Conservation (phyloP, 2,797 vertebrate species). For the Pangasius djambal region DNA sequence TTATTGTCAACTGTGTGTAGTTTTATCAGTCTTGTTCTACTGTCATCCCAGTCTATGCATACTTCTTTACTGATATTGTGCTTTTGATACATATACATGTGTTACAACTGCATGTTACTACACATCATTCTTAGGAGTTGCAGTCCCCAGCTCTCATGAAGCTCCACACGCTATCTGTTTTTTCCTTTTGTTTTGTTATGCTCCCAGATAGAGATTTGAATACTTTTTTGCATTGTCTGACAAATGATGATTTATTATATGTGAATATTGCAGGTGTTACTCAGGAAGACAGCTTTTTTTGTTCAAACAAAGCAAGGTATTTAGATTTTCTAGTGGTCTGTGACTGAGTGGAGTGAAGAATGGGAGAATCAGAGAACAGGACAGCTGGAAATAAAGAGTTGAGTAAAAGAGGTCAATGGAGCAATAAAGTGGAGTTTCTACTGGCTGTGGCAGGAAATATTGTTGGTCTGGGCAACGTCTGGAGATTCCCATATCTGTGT, state of each 20-base stretch:
- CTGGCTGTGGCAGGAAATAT: conserved; percentile 41
- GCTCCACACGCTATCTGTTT: too few species aligned
- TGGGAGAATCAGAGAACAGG: neutral
- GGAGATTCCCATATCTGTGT: conserved; percentile 23
- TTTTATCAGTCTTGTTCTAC: neutral
- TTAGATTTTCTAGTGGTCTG: neutral
- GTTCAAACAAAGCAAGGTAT: neutral
- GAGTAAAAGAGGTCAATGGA: conserved; percentile 36
- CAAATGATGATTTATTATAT: neutral
- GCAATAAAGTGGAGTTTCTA: conserved; percentile 46
- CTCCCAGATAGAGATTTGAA: neutral
- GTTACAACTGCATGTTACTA: neutral
- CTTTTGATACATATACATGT: neutral
- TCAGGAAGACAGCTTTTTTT: too few species aligned
- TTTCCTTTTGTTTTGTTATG: too few species aligned
- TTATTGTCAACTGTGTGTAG: neutral
- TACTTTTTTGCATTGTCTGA: neutral
- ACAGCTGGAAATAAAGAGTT: neutral
- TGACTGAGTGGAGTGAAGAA: neutral
- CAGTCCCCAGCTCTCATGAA: neutral
- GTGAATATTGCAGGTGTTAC: neutral
- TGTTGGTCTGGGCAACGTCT: conserved; percentile 35
- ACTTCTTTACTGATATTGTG: neutral
- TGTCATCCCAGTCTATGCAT: neutral
- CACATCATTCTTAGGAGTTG: neutral